Evolutionary conservation across 1,140 invertebrate genomes (phyloP).

Genomic region (Branchinecta lindahli): DNA sequence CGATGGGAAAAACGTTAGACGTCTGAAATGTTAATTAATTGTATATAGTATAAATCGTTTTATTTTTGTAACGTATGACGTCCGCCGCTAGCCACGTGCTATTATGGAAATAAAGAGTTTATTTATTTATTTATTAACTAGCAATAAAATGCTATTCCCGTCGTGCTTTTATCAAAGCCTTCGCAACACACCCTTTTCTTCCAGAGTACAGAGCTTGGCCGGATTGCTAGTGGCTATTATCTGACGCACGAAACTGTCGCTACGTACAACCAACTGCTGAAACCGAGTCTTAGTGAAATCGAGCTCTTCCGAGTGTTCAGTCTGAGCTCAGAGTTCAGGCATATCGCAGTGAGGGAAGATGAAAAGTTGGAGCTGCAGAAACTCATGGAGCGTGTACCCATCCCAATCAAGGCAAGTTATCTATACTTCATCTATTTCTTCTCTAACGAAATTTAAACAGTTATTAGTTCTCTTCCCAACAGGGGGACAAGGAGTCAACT

Average conservation of each 20-base stretch:
- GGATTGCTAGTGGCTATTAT: conserved; percentile 97
- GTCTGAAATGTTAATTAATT: too few species aligned
- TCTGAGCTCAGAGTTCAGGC: conserved; percentile 81
- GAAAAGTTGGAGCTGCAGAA: conserved; percentile 96
- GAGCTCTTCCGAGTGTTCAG: conserved; percentile 98
- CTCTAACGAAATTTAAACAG: background rate
- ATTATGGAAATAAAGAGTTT: too few species aligned
- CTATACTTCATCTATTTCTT: background rate
- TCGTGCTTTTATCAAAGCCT: too few species aligned
- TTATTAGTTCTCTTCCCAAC: background rate
- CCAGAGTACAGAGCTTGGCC: conserved; percentile 70
- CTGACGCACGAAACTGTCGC: conserved; percentile 92
- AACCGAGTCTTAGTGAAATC: conserved; percentile 92
- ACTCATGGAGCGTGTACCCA: conserved; percentile 91
- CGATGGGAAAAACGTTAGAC: too few species aligned
- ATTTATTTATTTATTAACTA: too few species aligned
- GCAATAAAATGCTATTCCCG: too few species aligned
- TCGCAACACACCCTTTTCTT: background rate
- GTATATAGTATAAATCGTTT: too few species aligned
- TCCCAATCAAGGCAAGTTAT: conserved; percentile 69
- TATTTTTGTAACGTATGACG: too few species aligned
- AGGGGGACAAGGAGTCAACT: too few species aligned
- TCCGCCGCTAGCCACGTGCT: too few species aligned
- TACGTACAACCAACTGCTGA: conserved; percentile 90
- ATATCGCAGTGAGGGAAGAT: conserved; percentile 89